Evolutionary conservation across 2,888 invertebrate genomes (phyloP).

Genomic region (Exephanes ischioxanthus): DNA sequence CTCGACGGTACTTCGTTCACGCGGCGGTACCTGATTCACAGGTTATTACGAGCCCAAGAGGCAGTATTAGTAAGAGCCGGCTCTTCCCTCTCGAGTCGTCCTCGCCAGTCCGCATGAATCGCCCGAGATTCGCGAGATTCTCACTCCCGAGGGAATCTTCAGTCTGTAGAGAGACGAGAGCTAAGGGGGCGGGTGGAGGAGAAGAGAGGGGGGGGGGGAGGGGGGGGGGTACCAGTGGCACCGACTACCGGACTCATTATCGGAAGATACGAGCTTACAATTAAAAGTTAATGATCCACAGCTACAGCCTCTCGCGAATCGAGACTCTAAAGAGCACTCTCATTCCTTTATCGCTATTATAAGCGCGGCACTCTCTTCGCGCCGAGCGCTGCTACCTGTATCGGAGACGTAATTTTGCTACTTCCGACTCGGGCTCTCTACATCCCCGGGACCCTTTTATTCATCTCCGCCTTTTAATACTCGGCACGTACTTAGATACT

Average conservation of each 20-base stretch:
- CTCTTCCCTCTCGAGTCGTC: conserved; percentile 2
- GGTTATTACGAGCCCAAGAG: conserved; percentile 57
- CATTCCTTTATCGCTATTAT: conserved; percentile 30
- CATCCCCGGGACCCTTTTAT: conserved; percentile 20
- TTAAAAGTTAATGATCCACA: conserved; percentile 72
- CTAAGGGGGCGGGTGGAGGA: background rate
- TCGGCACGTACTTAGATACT: conserved; percentile 48
- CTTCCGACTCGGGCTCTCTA: conserved; percentile 43
- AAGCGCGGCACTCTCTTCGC: background rate
- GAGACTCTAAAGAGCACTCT: conserved; percentile 50
- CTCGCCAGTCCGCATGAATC: conserved; percentile 52
- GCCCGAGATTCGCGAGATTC: conserved; percentile 41
- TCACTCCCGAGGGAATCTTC: conserved; percentile 14
- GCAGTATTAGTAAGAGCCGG: conserved; percentile 34
- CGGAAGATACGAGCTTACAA: conserved; percentile 70
- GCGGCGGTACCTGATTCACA: conserved; percentile 32
- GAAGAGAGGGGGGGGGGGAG: background rate
- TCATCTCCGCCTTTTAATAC: conserved; percentile 48
- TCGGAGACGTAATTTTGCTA: conserved; percentile 62
- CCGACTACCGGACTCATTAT: conserved; percentile 68
- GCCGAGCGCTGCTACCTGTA: conserved; percentile 7
- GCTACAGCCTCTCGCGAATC: conserved; percentile 47
- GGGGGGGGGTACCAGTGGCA: conserved; percentile 30
- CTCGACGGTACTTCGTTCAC: conserved; percentile 29
- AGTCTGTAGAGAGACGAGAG: conserved; percentile 4